Base-by-base conservation (phyloP, 2,888 invertebrate species). In the Epiblema foenella region DNA sequence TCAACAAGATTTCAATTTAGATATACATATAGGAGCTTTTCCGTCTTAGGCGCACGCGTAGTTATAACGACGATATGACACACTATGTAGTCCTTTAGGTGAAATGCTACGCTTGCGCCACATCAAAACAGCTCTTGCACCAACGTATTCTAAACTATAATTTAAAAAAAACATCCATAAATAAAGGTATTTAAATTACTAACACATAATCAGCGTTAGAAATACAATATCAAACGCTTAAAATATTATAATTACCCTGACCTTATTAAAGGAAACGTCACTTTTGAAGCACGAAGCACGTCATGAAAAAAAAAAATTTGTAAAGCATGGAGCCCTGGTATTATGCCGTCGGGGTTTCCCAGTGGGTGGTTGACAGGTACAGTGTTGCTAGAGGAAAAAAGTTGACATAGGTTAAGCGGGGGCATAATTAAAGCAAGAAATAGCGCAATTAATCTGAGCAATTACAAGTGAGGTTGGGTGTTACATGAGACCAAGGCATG, bases 291-390 rank as follows among this genome's bases (percentile, higher is more conserved):
- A n/a, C n/a, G n/a, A n/a, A n/a, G n/a, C n/a, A n/a, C n/a, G n/a
- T n/a, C n/a, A n/a, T n/a, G n/a, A n/a, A n/a, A n/a, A n/a, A n/a
- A n/a, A n/a, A n/a, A n/a, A n/a, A n/a, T 51, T 58, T 49, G 33
- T 33, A 57, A 71, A 67, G 42, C 52, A 67, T 20, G 71, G 52
- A 39, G 49, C 67, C 59, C 60, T 57, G 67, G 39, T 51, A 71
- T 71, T 62, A 71, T 67, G 66, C 71, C 62, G 62, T 71, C 62
- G 67, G 59, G 18, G 65, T 67, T 67, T 29, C 71, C 65, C 71
- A 33, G 62, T 39, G 71, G 66, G 71, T 56, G 67, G 71, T 60
- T 67, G 71, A 71, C 71, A 71, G 66, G 67, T 62, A 46, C 60
- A 56, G 62, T 71, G 66, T 71, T 71, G 62, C 66, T 33, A 60